Evolutionary conservation across 2,113 vertebrate species (phyloP).

Genomic region (Aptenodytes patagonicus): DNA sequence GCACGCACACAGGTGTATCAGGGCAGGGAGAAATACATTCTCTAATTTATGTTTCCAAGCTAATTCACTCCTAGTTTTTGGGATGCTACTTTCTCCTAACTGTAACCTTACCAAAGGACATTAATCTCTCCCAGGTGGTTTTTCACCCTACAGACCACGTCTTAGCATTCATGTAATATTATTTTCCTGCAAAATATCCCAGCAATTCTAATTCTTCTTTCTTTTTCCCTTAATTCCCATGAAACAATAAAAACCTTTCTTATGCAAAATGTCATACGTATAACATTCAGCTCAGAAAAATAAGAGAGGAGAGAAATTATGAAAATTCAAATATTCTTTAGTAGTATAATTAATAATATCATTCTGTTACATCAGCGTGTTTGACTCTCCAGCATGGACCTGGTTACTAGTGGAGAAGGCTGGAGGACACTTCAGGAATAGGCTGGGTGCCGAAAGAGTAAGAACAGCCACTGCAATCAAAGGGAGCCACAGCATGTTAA

Average conservation of each 20-base stretch:
- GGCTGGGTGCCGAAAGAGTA: not conserved
- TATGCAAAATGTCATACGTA: not conserved
- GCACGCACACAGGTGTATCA: rapidly evolving
- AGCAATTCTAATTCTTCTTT: not conserved
- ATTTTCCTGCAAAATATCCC: not conserved
- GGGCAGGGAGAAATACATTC: not conserved
- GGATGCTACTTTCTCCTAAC: not conserved
- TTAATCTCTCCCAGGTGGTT: not conserved
- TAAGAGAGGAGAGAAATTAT: not conserved
- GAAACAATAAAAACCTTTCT: not conserved
- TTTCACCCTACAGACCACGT: not conserved
- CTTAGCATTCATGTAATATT: not conserved
- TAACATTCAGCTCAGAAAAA: not conserved
- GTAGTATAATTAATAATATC: not conserved
- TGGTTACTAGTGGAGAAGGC: not conserved
- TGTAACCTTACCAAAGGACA: not conserved
- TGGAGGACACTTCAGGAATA: not conserved
- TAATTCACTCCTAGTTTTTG: not conserved
- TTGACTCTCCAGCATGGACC: not conserved
- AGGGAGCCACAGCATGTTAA: not conserved
- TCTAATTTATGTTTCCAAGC: not conserved
- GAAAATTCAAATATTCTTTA: not conserved
- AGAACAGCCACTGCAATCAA: not conserved
- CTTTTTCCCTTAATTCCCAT: not conserved
- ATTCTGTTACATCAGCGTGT: not conserved